Conservation (phyloP, 2,888 invertebrate genomes). For the Hyalella azteca region DNA sequence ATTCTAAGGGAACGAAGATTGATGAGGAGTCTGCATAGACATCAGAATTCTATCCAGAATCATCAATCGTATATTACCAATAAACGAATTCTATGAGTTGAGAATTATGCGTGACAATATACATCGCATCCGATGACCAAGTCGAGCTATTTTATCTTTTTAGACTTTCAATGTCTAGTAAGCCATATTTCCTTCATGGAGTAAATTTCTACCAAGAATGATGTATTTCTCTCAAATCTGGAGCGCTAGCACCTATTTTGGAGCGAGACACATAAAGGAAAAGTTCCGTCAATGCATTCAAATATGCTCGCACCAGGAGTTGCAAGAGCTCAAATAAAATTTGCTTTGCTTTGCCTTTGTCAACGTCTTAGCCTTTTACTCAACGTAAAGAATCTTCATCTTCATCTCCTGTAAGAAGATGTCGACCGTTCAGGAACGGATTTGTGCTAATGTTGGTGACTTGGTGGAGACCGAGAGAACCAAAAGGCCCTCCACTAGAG, state of each 20-base stretch:
- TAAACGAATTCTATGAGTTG: no score
- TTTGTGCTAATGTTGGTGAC: constrained; percentile 26
- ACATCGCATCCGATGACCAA: not conserved
- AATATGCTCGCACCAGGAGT: no score
- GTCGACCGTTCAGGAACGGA: constrained; percentile 31
- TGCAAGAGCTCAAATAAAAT: not conserved
- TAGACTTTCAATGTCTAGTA: not conserved
- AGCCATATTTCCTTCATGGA: not conserved
- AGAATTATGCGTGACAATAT: not conserved
- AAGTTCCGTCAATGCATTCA: not conserved
- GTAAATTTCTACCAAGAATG: no score
- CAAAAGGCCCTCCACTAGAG: not conserved
- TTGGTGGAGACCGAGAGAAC: constrained; percentile 22
- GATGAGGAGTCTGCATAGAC: no score
- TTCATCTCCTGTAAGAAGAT: constrained; percentile 27
- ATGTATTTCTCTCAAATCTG: no score
- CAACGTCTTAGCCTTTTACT: not conserved
- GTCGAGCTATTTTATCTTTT: not conserved
- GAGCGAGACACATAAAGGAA: not conserved
- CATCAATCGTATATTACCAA: no score
- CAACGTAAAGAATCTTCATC: constrained; percentile 14
- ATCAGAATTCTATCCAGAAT: no score
- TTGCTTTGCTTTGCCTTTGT: not conserved
- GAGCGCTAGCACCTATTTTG: not conserved
- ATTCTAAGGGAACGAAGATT: no score